Percentiles rank a stretch among this genome's conserved stretches.
phyloP scores from a whole-genome alignment of 92 coral and sea anemone genomes.

The Siderastrea radians region DNA sequence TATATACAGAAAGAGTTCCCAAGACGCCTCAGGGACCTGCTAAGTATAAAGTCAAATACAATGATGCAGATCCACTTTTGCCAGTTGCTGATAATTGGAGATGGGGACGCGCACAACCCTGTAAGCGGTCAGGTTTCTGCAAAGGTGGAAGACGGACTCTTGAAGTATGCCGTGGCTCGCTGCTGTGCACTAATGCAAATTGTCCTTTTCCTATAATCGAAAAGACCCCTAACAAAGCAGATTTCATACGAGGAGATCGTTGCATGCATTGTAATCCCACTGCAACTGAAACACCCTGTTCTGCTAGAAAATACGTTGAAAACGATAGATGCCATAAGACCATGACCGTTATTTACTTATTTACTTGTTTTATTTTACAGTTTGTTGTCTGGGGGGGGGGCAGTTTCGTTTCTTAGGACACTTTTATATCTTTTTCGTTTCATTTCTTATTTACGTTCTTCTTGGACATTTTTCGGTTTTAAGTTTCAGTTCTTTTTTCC shows the following conservation, averaged over 20 bases:
- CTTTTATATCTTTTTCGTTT: too few species aligned
- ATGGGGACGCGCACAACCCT: conserved; percentile 24
- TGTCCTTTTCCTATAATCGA: conserved; percentile 55
- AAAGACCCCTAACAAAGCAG: conserved; percentile 37
- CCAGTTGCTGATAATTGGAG: conserved; percentile 21
- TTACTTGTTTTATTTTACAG: too few species aligned
- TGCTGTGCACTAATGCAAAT: conserved; percentile 30
- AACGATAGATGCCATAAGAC: conserved; percentile 49
- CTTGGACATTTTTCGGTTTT: too few species aligned
- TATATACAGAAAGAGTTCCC: conserved; percentile 32
- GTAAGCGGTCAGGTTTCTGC: conserved; percentile 36
- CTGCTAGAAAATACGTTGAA: conserved; percentile 35
- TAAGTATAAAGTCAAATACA: conserved; percentile 25
- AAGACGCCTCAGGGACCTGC: conserved; percentile 32
- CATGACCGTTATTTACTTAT: conserved; percentile 53
- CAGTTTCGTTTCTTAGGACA: too few species aligned
- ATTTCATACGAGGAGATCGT: conserved; percentile 23
- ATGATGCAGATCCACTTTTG: conserved; percentile 31
- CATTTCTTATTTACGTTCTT: too few species aligned
- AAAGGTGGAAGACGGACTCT: conserved; percentile 15
- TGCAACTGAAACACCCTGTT: conserved; percentile 7
- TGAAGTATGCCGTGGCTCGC: conserved; percentile 50
- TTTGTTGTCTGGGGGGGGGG: too few species aligned
- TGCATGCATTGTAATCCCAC: conserved; percentile 42
- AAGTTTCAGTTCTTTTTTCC: too few species aligned